phyloP scores from a whole-genome alignment of 1,140 invertebrate genomes.

The Lepidurus arcticus region DNA sequence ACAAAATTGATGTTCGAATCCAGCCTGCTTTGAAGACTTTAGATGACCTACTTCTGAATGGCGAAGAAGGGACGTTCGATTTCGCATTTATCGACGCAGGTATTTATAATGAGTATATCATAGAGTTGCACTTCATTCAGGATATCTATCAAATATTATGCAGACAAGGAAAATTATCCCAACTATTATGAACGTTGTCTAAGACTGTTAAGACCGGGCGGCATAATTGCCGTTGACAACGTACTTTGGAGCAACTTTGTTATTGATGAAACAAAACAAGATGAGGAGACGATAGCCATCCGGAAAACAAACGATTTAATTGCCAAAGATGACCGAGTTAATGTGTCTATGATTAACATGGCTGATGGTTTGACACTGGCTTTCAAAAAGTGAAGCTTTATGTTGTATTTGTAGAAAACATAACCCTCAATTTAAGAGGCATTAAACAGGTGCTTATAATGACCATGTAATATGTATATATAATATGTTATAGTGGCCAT shows the following conservation, averaged over 20 bases:
- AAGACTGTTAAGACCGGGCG: constrained; percentile 43
- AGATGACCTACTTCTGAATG: constrained; percentile 43
- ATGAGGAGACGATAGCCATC: constrained; percentile 35
- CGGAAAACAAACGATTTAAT: constrained; percentile 38
- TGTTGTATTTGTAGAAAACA: too few relatives aligned
- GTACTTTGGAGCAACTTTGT: constrained; percentile 39
- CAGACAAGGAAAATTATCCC: constrained; percentile 45
- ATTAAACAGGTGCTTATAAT: too few relatives aligned
- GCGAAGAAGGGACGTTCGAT: constrained; percentile 46
- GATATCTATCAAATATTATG: neutral
- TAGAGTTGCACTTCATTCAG: too few relatives aligned
- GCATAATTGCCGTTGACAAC: constrained; percentile 49
- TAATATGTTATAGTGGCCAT: too few relatives aligned
- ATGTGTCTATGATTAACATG: constrained; percentile 40
- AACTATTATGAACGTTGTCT: constrained; percentile 47
- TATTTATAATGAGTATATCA: neutral
- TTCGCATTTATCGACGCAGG: constrained; percentile 50
- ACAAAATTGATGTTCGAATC: constrained; percentile 45
- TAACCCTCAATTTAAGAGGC: too few relatives aligned
- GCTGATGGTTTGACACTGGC: constrained; percentile 42
- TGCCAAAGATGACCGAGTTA: constrained; percentile 38
- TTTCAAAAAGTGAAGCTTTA: constrained; percentile 37
- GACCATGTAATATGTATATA: too few relatives aligned
- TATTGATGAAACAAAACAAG: constrained; percentile 25
- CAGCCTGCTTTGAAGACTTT: constrained; percentile 43